A percentile compares a stretch with the other conserved stretches of the same genome.
Evolutionary conservation across 2,113 vertebrate genomes (phyloP).

Genomic region (Melanerpes aurifrons): DNA sequence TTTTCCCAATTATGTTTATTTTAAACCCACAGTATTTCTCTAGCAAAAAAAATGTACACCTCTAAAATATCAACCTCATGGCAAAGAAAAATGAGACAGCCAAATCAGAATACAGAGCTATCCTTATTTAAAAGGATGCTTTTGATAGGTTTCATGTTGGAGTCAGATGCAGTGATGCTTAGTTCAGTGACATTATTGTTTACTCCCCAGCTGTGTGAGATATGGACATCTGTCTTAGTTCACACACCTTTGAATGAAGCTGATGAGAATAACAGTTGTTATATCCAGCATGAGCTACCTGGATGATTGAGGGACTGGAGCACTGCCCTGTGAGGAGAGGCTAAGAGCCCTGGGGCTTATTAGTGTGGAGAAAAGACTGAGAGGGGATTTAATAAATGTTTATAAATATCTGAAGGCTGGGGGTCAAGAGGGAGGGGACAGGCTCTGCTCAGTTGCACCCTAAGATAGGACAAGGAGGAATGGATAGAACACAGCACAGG

Average conservation of each 20-base stretch:
- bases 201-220: not conserved
- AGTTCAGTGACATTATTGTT: not conserved
- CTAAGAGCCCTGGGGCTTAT: too few species aligned
- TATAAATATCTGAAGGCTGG: too few species aligned
- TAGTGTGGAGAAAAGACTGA: too few species aligned
- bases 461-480: too few species aligned
- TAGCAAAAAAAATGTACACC: not conserved
- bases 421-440: too few species aligned
- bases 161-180: not conserved
- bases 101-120: not conserved
- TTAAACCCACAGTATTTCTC: not conserved
- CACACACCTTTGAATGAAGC: not conserved
- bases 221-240: not conserved
- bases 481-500: too few species aligned
- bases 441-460: too few species aligned
- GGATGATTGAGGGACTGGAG: too few species aligned
- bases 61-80: not conserved
- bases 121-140: not conserved
- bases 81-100: not conserved
- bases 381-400: too few species aligned
- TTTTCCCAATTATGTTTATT: not conserved
- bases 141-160: not conserved
- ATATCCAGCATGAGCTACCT: not conserved
- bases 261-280: not conserved
- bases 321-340: too few species aligned